phyloP scores from a whole-genome alignment of 2,797 vertebrate species.

The Brachymystax lenok region DNA sequence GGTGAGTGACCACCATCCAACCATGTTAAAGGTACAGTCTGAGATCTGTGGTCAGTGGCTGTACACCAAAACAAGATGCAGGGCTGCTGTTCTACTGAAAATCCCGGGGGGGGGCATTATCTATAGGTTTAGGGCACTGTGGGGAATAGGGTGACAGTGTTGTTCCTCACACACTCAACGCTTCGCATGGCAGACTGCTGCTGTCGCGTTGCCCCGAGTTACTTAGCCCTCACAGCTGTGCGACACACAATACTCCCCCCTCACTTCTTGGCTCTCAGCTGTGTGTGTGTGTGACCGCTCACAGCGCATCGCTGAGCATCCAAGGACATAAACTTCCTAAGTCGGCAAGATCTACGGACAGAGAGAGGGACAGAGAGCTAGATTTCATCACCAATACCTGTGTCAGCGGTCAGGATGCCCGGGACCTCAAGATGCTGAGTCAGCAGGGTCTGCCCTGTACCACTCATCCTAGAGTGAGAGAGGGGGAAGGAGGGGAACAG shows the following conservation, averaged over 20 bases:
- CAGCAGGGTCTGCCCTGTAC: slow-evolving; percentile 50
- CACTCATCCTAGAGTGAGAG: slow-evolving; percentile 1
- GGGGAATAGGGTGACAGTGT: no score
- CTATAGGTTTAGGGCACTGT: neutral
- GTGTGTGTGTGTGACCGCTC: neutral
- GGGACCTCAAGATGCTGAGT: slow-evolving; percentile 57
- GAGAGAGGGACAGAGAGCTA: neutral
- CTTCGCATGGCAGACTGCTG: neutral
- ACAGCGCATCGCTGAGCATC: slow-evolving; percentile 9
- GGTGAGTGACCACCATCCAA: slow-evolving; percentile 56
- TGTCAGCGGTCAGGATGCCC: slow-evolving; percentile 55
- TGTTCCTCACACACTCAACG: no score
- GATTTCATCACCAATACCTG: slow-evolving; percentile 25
- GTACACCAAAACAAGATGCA: no score
- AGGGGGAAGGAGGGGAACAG: neutral
- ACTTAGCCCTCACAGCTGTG: no score
- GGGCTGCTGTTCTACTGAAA: neutral
- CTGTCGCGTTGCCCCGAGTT: neutral
- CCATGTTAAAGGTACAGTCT: no score
- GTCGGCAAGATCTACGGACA: neutral
- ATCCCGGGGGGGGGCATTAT: neutral
- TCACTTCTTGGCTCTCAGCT: neutral
- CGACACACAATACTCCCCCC: no score
- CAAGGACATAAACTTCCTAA: slow-evolving; percentile 24
- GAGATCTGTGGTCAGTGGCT: no score